These are phyloP conservation scores for Parotocinclus haroldoi DNA, from an alignment of 2,797 vertebrate species.

Conservation along the genomic window DNA sequence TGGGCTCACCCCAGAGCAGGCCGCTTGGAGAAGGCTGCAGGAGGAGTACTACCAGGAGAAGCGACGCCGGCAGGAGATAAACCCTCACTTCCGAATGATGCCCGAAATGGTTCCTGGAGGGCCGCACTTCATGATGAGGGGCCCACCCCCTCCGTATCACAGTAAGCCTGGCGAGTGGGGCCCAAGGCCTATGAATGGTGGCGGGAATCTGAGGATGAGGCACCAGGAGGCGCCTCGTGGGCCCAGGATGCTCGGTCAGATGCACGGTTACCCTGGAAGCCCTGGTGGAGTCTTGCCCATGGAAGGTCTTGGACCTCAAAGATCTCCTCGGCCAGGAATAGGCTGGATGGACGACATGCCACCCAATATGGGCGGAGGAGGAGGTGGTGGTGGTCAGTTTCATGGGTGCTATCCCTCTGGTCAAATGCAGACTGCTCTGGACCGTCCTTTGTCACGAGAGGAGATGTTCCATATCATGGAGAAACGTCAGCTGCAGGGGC, in stretches of 20 bases:
- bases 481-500: conserved; percentile 79
- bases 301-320: conserved; percentile 81
- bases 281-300: conserved; percentile 82
- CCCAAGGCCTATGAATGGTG: conserved; percentile 80
- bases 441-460: conserved; percentile 83
- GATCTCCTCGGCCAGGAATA: conserved; percentile 81
- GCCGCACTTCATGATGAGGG: conserved; percentile 81
- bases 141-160: conserved; percentile 94
- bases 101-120: conserved; percentile 71
- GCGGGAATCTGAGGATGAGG: conserved; percentile 70
- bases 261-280: conserved; percentile 71
- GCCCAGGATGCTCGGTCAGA: conserved; percentile 82
- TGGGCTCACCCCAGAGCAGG: conserved; percentile 88
- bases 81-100: conserved; percentile 72
- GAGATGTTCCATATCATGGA: conserved; percentile 90
- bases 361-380: conserved; percentile 78
- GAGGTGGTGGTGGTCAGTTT: too few species aligned
- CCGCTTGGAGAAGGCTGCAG: conserved; percentile 95
- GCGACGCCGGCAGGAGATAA: conserved; percentile 87
- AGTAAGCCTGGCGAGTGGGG: conserved; percentile 89
- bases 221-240: conserved; percentile 74
- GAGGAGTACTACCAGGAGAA: conserved; percentile 98
- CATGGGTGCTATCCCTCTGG: conserved; percentile 79
- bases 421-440: conserved; percentile 79
- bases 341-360: conserved; percentile 89